Base-by-base conservation (phyloP, 2,888 invertebrate genomes). In the Ariolimax columbianus region DNA sequence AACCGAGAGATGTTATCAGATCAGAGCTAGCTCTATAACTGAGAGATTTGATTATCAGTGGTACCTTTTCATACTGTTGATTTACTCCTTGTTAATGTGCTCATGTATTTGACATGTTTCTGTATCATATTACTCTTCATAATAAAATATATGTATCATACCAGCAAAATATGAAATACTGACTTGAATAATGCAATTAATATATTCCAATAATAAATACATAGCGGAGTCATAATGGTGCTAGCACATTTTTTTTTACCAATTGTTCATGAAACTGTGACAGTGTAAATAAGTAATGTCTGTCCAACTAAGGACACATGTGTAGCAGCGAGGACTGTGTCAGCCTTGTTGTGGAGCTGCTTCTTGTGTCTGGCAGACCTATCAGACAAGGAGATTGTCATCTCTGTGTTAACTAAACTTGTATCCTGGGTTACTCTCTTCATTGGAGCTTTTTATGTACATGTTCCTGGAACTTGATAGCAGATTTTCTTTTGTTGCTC, bases 141-240 rank as follows among this genome's bases (percentile, higher is more conserved):
- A 66, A 78, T 63, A 66, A 38, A 38, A 66, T 40, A 63, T 63
- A 11, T n/a, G 38, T n/a, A n/a, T 59, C 6, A n/a, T 78, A 55
- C 26, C 23, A 70, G 38, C 19, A 33, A 66, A 80, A 43, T 70
- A 30, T 70, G 47, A 51, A 30, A 19, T 47, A 68, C 79, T 14
- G 63, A 40, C 26, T 80, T 63, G 17, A 80, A 23, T 55, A 83
- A 77, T 83, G 83, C 77, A 66, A 83, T 83, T 77, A 43, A 83
- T 83, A 77, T 83, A 77, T 83, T 77, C 68, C 77, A 77, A 51
- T 77, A 68, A 77, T 68, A 68, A 51, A 51, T 40, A 51, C 40
- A 77, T 66, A 73, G 38, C 30, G 73, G 68, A 83, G 77, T 83
- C 83, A 77, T 83, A 83, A 83, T 83, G 83, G 83, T 83, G 83